Evolutionary conservation across 2,888 invertebrate genomes (phyloP), one percentile per base, ranked within the genome.

Genomic region (Drosophila pullipes): DNA sequence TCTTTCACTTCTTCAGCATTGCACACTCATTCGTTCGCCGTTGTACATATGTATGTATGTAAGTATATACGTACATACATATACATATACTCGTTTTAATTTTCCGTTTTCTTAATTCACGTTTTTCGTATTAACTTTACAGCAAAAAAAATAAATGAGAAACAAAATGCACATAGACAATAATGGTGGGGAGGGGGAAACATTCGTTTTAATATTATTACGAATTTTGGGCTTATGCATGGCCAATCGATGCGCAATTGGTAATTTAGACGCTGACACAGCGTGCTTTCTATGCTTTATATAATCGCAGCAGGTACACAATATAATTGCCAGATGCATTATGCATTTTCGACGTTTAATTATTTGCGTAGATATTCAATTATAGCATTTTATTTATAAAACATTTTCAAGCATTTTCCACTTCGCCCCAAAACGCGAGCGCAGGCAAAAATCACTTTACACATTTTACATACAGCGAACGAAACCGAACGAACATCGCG

Each of bases 361-460:
- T 57, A 70, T 69, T 62, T 63, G 71, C 60, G 57, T 59, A 53
- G 67, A 61, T 71, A 70, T 72, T 78, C 47, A 74, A 75, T 60
- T 81, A 69, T 69, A 71, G 62, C 76, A 77, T 73, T 84, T 76
- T 75, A 90, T 78, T 82, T 78, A 87, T 85, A 78, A 82, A 81
- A 82, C 86, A 71, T 76, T 80, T 91, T 87, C 74, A 71, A 91
- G 76, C 85, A 85, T 83, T 89, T 91, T 91, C 91, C 91, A 87
- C 87, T 90, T 87, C 91, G 76, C 88, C 90, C 91, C 78, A 87
- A 90, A 76, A n/a, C 25, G 50, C 81, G 89, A 83, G 74, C 75
- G 53, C 77, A 83, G 74, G 83, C 81, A 82, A 90, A 89, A 87
- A 87, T 91, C 87, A 85, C 87, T 91, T 87, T 89, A 87, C 87